A percentile compares a stretch with the other conserved stretches of the same genome.
phyloP scores from a whole-genome alignment of 1,140 invertebrate genomes.

The Pseudomyrmex dendroicus region DNA sequence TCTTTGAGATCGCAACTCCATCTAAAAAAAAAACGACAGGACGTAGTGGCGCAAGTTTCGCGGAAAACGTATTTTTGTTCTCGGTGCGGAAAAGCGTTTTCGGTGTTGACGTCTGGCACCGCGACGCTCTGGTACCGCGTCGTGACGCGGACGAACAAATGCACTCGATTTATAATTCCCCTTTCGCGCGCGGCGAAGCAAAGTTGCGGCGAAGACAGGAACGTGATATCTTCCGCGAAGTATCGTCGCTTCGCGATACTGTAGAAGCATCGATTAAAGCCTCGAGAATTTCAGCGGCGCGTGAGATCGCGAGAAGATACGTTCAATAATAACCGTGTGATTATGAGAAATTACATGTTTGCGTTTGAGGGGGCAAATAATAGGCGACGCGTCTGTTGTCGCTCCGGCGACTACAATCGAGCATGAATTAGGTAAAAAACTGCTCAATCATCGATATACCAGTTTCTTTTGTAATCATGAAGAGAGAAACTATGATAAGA shows the following conservation, averaged over 20 bases:
- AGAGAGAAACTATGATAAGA: neutral
- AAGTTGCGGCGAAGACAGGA: conserved; percentile 5
- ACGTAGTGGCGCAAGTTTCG: conserved; percentile 2
- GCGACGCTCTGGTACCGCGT: conserved; percentile 66
- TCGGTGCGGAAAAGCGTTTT: conserved; percentile 17
- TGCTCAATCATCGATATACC: neutral
- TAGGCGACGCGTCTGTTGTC: neutral
- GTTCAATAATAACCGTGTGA: conserved; percentile 2
- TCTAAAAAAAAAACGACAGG: too few relatives aligned
- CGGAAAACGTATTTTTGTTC: conserved; percentile 44
- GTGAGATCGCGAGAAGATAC: conserved; percentile 2
- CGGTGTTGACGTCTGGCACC: conserved; percentile 66
- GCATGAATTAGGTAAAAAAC: conserved; percentile 6
- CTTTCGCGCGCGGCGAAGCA: conserved; percentile 33
- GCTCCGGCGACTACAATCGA: neutral
- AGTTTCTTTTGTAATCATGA: neutral
- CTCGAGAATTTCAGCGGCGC: neutral
- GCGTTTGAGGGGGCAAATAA: conserved; percentile 19
- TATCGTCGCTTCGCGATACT: conserved; percentile 8
- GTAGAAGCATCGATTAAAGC: conserved; percentile 6
- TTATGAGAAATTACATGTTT: conserved; percentile 28
- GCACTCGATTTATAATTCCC: conserved; percentile 69
- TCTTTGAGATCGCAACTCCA: neutral
- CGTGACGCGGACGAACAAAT: conserved; percentile 65
- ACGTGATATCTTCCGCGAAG: conserved; percentile 11